Evolutionary conservation across 2,113 vertebrate species (phyloP), one percentile per base, ranked within the genome.

Genomic region (Mormyrus lacerda): DNA sequence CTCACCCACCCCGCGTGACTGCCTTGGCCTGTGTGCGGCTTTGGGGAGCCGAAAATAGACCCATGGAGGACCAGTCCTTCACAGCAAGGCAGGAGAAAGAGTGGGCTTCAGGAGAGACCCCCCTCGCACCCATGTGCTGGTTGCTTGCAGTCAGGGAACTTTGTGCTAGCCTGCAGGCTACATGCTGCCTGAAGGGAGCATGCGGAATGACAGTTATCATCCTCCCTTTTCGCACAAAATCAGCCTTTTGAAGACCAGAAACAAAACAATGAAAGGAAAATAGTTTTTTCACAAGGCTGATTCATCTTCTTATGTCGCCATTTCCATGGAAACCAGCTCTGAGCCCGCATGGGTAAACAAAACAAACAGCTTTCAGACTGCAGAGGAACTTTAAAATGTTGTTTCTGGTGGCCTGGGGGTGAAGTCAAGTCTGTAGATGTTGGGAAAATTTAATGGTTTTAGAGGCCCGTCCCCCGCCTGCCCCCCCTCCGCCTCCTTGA

Each of bases 321-420:
- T 90, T 88, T 58, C 89, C 69, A 90, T 88, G 86, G 89, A 42
- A 90, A 85, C 86, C 8, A 31, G 21, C 58, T 87, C 87, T 51
- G 44, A 45, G 73, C 89, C 51, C 65, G 87, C 61, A 76, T 79
- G 45, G 65, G 73, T 61, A 87, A 89, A 69, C 11, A 90, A 90
- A 90, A 88, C 65, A 79, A 87, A 79, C 44, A 79, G 35, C 82
- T 82, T 47, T 24, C 50, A 88, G 73, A 82, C 44, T 44, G 47
- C 15, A 73, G 42, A 88, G n/a, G 48, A 65, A 82, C 53, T 88
- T 88, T 90, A 58, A 47, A 76, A 42, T 83, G 73, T 24, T 35
- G 87, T 88, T 88, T 47, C 42, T 35, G n/a, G 45, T 45, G 24
- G 61, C 86, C 87, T 44, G 47, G 27, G 73, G 85, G 35, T 1